Conservation (phyloP, 2,888 invertebrate genomes). For the Eristalinus sepulchralis region DNA sequence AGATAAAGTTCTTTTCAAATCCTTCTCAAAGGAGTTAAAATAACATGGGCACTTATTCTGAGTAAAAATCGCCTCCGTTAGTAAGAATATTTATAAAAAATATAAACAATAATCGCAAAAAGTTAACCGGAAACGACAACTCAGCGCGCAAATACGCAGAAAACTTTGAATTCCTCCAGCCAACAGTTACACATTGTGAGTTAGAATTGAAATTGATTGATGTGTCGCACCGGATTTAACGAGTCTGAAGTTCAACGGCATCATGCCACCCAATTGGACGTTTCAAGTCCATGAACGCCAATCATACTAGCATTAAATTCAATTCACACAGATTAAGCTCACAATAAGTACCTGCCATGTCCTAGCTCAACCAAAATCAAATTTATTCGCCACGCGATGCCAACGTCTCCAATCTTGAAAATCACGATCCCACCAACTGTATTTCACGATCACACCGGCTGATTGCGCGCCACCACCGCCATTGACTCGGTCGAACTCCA, state of each 20-base stretch:
- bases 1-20: too few species aligned
- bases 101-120: too few species aligned
- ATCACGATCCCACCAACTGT: constrained; percentile 23
- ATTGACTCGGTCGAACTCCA: neutral
- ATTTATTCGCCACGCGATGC: neutral
- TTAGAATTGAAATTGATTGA: neutral
- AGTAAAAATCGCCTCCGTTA: too few species aligned
- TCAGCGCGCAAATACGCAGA: neutral
- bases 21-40: too few species aligned
- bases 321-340: constrained; percentile 7
- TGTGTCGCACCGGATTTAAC: neutral
- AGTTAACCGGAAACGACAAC: neutral
- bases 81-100: too few species aligned
- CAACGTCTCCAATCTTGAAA: neutral
- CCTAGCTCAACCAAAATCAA: constrained; percentile 19
- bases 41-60: too few species aligned
- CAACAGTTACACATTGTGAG: neutral
- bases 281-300: neutral
- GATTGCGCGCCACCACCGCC: neutral
- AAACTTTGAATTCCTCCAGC: neutral
- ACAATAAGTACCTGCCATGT: constrained; percentile 8
- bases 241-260: neutral
- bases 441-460: constrained; percentile 32
- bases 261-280: neutral
- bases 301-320: constrained; percentile 2